Percentiles rank a stretch among this genome's conserved stretches.
Conservation (phyloP, 2,113 vertebrate genomes). For the Gulo gulo region DNA sequence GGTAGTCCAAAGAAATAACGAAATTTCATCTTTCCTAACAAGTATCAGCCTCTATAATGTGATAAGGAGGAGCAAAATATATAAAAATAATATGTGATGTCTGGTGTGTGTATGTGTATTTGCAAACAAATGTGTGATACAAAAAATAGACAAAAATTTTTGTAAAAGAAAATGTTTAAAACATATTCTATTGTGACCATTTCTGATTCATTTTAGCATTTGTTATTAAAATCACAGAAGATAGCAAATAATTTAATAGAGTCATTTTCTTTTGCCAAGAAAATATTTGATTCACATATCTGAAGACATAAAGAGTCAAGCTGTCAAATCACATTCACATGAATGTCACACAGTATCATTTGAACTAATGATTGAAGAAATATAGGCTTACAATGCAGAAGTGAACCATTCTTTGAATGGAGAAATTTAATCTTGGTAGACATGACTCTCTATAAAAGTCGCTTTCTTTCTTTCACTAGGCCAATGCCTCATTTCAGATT, state of each 20-base stretch:
- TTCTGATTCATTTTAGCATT: not conserved
- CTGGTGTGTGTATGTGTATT: not conserved
- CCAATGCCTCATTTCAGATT: not conserved
- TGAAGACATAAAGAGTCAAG: not conserved
- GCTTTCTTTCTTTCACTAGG: not conserved
- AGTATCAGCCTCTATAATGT: not conserved
- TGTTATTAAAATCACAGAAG: not conserved
- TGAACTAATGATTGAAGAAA: not conserved
- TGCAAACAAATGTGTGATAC: not conserved
- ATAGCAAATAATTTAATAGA: not conserved
- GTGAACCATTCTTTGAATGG: not conserved
- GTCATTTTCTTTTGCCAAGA: not conserved
- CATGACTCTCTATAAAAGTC: fast-evolving
- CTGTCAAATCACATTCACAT: not conserved
- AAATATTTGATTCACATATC: not conserved
- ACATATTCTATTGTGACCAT: not conserved
- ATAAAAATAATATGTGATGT: not conserved
- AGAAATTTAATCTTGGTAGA: not conserved
- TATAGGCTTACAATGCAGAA: not conserved
- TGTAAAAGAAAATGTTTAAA: not conserved
- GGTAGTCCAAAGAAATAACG: not conserved
- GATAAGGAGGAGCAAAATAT: not conserved
- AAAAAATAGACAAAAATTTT: not conserved
- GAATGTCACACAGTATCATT: not conserved
- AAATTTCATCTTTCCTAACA: not conserved